Percentiles rank a stretch among this genome's conserved stretches.
Evolutionary conservation across 2,888 invertebrate genomes (phyloP).

Genomic region (Leptinotarsa tumamoca): DNA sequence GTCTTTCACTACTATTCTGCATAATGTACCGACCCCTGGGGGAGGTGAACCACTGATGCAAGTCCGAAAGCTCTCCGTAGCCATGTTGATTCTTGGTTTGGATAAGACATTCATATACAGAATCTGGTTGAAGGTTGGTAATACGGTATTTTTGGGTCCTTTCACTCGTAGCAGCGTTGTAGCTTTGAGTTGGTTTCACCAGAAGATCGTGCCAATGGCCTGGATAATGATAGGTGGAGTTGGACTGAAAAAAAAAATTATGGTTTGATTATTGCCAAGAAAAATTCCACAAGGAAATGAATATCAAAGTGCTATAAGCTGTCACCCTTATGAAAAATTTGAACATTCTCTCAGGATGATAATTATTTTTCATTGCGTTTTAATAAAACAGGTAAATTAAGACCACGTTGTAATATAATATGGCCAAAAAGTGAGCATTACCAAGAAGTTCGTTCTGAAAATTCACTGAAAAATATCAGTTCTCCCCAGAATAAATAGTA

Average conservation of each 20-base stretch:
- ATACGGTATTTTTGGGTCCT: conserved; percentile 67
- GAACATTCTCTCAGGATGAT: too few relatives aligned
- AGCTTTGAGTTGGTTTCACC: conserved; percentile 64
- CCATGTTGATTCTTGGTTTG: conserved; percentile 72
- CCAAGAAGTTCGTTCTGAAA: too few relatives aligned
- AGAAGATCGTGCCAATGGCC: conserved; percentile 71
- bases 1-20: conserved; percentile 36
- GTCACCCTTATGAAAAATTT: too few relatives aligned
- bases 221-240: conserved; percentile 68
- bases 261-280: too few relatives aligned
- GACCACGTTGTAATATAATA: too few relatives aligned
- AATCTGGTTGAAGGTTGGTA: conserved; percentile 67
- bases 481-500: too few relatives aligned
- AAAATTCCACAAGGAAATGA: too few relatives aligned
- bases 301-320: too few relatives aligned
- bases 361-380: too few relatives aligned
- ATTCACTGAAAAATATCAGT: too few relatives aligned
- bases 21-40: conserved; percentile 57
- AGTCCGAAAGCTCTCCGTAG: conserved; percentile 70
- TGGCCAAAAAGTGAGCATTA: too few relatives aligned
- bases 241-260: conserved; percentile 62
- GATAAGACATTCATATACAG: conserved; percentile 71
- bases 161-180: conserved; percentile 62
- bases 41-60: conserved; percentile 70
- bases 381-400: too few relatives aligned